Conservation (phyloP, 64 coral and sea anemone genomes). For the Trachythela sp. region DNA sequence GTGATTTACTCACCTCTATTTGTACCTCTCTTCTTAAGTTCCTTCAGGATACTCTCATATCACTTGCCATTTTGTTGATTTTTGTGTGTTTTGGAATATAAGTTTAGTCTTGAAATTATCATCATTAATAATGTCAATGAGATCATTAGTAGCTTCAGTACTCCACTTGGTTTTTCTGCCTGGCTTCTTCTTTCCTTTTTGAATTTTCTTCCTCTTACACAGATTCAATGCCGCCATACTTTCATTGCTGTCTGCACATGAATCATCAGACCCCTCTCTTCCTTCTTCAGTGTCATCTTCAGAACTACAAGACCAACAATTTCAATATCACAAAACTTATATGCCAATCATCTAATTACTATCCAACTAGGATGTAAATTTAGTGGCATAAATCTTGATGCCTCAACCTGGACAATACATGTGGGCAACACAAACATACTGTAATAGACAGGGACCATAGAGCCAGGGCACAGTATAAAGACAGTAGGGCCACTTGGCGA, state of each 20-base stretch:
- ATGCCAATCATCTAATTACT: too few relatives aligned
- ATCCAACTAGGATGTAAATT: too few relatives aligned
- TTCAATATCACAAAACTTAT: too few relatives aligned
- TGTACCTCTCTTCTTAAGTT: background rate
- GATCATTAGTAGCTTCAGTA: slow-evolving; percentile 4
- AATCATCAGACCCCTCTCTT: background rate
- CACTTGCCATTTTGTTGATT: slow-evolving; percentile 16
- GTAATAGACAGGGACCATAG: too few relatives aligned
- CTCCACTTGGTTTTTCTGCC: slow-evolving; percentile 2
- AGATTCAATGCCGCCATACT: background rate
- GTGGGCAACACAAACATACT: too few relatives aligned
- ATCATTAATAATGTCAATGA: slow-evolving; percentile 14
- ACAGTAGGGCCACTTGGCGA: too few relatives aligned
- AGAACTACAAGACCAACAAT: background rate
- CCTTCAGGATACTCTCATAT: background rate
- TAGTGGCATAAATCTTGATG: too few relatives aligned
- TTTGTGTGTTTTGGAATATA: background rate
- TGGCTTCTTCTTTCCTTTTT: background rate
- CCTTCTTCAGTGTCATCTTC: background rate
- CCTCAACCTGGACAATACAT: too few relatives aligned
- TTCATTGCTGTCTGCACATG: background rate
- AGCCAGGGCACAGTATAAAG: too few relatives aligned
- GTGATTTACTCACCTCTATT: background rate
- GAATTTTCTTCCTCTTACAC: background rate
- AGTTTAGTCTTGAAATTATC: background rate